Percentiles rank a stretch among this genome's conserved stretches.
phyloP scores from a whole-genome alignment of 2,888 invertebrate species.

The Lepetodrilus schrolli region DNA sequence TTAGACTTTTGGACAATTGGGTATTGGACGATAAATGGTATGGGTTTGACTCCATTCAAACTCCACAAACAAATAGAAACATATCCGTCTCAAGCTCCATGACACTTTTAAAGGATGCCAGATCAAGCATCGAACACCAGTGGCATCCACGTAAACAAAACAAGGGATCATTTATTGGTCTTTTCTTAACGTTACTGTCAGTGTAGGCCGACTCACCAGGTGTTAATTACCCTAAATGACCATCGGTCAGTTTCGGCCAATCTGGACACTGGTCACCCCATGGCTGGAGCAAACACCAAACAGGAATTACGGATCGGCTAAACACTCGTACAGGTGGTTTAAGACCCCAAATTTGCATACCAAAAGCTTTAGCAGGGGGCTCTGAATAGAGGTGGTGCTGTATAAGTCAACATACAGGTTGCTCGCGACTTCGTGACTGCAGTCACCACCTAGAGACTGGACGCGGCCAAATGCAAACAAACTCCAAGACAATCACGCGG shows the following conservation, averaged over 20 bases:
- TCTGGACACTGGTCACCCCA: not conserved
- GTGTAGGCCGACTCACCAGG: not conserved
- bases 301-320: not conserved
- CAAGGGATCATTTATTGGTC: slow-evolving; percentile 1
- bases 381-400: not conserved
- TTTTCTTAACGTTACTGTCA: not conserved
- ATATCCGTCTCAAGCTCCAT: not conserved
- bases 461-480: not conserved
- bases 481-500: not conserved
- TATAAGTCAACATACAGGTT: slow-evolving; percentile 15
- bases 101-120: slow-evolving; percentile 18
- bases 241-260: not conserved
- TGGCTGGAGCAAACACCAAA: not conserved
- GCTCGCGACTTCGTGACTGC: slow-evolving; percentile 8
- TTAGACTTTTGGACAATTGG: too few relatives aligned
- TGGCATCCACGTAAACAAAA: too few relatives aligned
- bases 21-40: too few relatives aligned
- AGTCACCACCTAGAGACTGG: not conserved
- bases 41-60: too few relatives aligned
- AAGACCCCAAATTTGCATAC: not conserved
- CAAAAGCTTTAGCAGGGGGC: not conserved
- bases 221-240: not conserved
- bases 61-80: too few relatives aligned
- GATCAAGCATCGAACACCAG: not conserved
- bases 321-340: slow-evolving; percentile 8